These are phyloP conservation scores for Astyanax mexicanus DNA, from an alignment of 2,797 vertebrate genomes.

Conservation along the genomic window DNA sequence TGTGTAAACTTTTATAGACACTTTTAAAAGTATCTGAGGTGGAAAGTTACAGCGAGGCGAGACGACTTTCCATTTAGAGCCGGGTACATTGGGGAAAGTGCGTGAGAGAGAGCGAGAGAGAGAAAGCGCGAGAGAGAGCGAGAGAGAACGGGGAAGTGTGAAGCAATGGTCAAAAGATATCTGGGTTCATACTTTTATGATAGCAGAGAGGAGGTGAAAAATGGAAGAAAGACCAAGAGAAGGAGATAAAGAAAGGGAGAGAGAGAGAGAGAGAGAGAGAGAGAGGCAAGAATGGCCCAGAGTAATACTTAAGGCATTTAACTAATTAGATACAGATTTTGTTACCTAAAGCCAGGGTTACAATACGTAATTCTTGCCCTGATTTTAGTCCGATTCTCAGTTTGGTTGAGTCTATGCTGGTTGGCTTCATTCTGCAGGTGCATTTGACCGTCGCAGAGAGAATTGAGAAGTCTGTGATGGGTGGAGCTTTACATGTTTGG, in stretches of 20 bases:
- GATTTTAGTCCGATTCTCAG: too few species aligned
- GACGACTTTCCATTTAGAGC: slow-evolving; percentile 33
- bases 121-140: too few species aligned
- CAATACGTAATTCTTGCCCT: too few species aligned
- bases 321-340: background rate
- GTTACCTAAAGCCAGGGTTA: too few species aligned
- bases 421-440: too few species aligned
- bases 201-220: background rate
- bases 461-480: too few species aligned
- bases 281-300: background rate
- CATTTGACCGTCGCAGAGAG: too few species aligned
- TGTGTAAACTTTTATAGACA: slow-evolving; percentile 52
- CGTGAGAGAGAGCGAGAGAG: too few species aligned
- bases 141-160: background rate
- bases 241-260: too few species aligned
- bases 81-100: slow-evolving; percentile 8
- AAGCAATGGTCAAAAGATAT: slow-evolving; percentile 6
- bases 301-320: background rate
- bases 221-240: too few species aligned
- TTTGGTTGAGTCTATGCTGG: too few species aligned
- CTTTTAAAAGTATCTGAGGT: slow-evolving; percentile 45
- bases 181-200: background rate
- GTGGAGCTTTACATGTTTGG: too few species aligned
- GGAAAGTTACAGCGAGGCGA: slow-evolving; percentile 39
- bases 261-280: background rate